These are phyloP conservation scores for Chymomyza caudatula DNA, from an alignment of 2,888 invertebrate species.

Conservation along the genomic window DNA sequence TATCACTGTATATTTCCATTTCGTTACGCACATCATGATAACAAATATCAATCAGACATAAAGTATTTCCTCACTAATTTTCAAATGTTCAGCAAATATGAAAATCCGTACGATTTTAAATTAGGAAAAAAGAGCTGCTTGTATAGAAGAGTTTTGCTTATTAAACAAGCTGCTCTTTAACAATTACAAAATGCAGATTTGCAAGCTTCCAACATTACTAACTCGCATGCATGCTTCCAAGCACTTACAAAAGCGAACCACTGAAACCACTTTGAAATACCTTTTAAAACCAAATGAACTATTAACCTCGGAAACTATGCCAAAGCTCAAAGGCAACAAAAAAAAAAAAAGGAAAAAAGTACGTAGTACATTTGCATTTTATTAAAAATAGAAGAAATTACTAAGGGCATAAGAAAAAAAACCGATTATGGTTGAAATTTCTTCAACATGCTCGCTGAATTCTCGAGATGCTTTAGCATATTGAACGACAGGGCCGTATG, in stretches of 20 bases:
- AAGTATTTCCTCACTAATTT: no score
- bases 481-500: background rate
- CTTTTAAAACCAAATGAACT: background rate
- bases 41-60: no score
- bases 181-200: no score
- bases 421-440: constrained; percentile 15
- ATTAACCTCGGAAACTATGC: background rate
- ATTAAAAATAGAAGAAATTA: background rate
- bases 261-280: background rate
- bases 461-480: constrained; percentile 1
- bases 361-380: constrained; percentile 1
- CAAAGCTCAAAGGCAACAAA: background rate
- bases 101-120: no score
- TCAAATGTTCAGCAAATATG: no score
- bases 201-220: background rate
- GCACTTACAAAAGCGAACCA: background rate
- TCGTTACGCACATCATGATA: no score
- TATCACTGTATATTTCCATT: no score
- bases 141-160: no score
- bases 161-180: no score
- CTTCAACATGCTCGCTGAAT: background rate
- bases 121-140: no score
- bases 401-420: background rate
- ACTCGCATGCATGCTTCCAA: background rate
- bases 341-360: background rate